Evolutionary conservation across 2,113 vertebrate genomes (phyloP).

Genomic region (Eira barbara): DNA sequence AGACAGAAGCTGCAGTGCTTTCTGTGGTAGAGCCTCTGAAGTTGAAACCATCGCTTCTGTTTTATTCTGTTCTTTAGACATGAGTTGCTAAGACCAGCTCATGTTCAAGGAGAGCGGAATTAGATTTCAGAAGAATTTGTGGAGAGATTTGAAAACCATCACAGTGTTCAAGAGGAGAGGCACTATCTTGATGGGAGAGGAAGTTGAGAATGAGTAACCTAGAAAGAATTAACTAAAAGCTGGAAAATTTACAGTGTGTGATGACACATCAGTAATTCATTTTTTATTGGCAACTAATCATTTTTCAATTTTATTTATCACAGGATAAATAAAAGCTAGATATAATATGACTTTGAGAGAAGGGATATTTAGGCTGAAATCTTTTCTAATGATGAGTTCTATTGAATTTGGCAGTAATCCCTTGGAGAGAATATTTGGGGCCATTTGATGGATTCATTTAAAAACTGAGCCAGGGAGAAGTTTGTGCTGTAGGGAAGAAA

Average conservation of each 20-base stretch:
- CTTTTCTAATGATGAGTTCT: slow-evolving; percentile 41
- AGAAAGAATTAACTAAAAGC: slow-evolving; percentile 37
- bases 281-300: slow-evolving; percentile 33
- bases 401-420: slow-evolving; percentile 51
- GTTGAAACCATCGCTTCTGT: neutral
- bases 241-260: neutral
- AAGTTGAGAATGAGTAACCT: slow-evolving; percentile 19
- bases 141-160: neutral
- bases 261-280: neutral
- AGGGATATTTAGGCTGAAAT: slow-evolving; percentile 9
- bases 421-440: neutral
- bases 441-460: slow-evolving; percentile 41
- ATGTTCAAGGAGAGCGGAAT: neutral
- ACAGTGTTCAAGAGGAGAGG: neutral
- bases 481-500: neutral
- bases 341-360: slow-evolving; percentile 16
- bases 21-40: neutral
- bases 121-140: neutral
- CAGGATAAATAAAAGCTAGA: neutral
- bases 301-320: slow-evolving; percentile 37
- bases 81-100: neutral
- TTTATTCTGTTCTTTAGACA: neutral
- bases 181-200: neutral
- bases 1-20: neutral
- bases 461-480: slow-evolving; percentile 36